Conservation (phyloP, 2,797 vertebrate species). For the Lycodopsis pacificus region DNA sequence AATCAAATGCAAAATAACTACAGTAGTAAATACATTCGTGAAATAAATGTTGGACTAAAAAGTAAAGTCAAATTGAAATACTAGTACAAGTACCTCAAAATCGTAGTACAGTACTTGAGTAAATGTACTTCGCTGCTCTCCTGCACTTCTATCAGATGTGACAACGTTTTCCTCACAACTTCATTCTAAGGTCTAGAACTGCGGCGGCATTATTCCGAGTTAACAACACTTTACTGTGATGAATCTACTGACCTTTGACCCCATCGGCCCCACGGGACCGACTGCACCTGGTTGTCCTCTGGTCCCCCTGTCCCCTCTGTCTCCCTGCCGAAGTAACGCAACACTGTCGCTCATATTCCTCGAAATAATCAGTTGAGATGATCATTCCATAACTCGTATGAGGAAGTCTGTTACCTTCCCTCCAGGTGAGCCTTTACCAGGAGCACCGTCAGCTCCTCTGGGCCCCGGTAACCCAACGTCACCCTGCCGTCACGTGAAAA, state of each 20-base stretch:
- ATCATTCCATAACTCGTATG: not conserved
- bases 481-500: constrained; percentile 76
- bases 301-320: constrained; percentile 85
- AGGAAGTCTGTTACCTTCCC: constrained; percentile 80
- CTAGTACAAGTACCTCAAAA: not conserved
- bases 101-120: not conserved
- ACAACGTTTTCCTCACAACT: not conserved
- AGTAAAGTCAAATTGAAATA: too few species aligned
- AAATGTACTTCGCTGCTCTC: not conserved
- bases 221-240: not conserved
- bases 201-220: not conserved
- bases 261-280: constrained; percentile 82
- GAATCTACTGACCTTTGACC: constrained; percentile 84
- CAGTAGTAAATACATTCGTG: too few species aligned
- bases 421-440: constrained; percentile 85
- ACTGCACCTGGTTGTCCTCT: constrained; percentile 81
- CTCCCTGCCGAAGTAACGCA: constrained; percentile 79
- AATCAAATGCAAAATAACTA: not conserved
- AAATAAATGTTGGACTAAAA: not conserved
- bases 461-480: constrained; percentile 84
- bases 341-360: not conserved
- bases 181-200: not conserved
- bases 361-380: not conserved
- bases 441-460: constrained; percentile 84
- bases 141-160: not conserved